These are phyloP conservation scores for Muscicapa comitata DNA, from an alignment of 2,797 vertebrate species.

Conservation along the genomic window DNA sequence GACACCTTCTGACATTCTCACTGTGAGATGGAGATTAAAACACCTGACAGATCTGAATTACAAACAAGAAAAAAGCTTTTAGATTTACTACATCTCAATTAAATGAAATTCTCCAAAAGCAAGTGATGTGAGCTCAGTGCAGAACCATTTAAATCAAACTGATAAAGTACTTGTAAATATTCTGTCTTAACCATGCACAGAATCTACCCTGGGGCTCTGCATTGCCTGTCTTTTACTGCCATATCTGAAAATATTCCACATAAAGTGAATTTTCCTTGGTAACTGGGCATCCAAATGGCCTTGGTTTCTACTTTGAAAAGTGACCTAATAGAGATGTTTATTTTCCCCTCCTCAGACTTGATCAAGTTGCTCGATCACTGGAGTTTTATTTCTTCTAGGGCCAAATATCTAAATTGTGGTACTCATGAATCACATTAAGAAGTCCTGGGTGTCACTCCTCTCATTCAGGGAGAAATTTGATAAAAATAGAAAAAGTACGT, in stretches of 20 bases:
- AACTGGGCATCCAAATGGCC: background rate
- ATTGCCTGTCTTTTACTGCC: background rate
- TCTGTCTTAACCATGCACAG: background rate
- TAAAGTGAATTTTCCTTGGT: background rate
- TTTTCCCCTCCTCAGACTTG: accelerated
- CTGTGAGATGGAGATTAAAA: background rate
- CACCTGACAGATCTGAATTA: background rate
- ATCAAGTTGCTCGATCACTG: background rate
- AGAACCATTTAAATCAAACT: background rate
- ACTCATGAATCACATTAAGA: background rate
- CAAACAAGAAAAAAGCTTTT: background rate
- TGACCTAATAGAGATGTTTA: background rate
- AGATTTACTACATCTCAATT: background rate
- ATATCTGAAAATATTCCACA: background rate
- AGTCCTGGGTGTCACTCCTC: background rate
- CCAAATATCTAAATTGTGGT: background rate
- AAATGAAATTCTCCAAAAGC: background rate
- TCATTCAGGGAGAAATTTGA: background rate
- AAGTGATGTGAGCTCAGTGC: background rate
- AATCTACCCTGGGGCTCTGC: background rate
- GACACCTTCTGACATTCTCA: background rate
- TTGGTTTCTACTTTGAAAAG: background rate
- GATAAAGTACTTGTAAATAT: background rate
- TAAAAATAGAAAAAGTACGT: background rate
- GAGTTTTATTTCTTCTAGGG: background rate